Conservation (phyloP, 64 coral and sea anemone genomes). For the Pocillopora verrucosa region DNA sequence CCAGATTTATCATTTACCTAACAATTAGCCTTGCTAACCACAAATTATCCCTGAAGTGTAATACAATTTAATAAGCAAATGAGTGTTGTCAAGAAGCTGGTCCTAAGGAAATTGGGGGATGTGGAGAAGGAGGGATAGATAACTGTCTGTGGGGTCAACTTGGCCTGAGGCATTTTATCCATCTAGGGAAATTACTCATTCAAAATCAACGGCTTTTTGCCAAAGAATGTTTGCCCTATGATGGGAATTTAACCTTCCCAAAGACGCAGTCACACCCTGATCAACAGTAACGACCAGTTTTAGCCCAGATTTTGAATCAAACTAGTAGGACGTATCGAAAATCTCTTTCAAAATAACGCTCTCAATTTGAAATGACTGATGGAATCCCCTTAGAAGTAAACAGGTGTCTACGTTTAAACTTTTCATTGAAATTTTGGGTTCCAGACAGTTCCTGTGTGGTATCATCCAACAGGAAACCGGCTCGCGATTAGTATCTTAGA, state of each 20-base stretch:
- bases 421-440: constrained; percentile 1
- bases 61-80: background rate
- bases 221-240: background rate
- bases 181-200: background rate
- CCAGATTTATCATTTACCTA: too few species aligned
- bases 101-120: background rate
- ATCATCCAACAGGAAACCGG: constrained; percentile 15
- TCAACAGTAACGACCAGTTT: background rate
- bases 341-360: background rate
- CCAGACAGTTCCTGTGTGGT: constrained; percentile 21
- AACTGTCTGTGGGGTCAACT: background rate
- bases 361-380: background rate
- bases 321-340: background rate
- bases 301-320: background rate
- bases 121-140: background rate
- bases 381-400: background rate
- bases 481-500: background rate
- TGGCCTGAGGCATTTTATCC: background rate
- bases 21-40: too few species aligned
- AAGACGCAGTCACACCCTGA: background rate
- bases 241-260: background rate
- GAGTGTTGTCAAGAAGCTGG: background rate
- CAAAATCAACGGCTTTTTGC: background rate
- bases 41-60: background rate
- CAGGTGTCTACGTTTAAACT: background rate